Conservation (phyloP, 2,888 invertebrate genomes). For the Halictus quadricinctus region DNA sequence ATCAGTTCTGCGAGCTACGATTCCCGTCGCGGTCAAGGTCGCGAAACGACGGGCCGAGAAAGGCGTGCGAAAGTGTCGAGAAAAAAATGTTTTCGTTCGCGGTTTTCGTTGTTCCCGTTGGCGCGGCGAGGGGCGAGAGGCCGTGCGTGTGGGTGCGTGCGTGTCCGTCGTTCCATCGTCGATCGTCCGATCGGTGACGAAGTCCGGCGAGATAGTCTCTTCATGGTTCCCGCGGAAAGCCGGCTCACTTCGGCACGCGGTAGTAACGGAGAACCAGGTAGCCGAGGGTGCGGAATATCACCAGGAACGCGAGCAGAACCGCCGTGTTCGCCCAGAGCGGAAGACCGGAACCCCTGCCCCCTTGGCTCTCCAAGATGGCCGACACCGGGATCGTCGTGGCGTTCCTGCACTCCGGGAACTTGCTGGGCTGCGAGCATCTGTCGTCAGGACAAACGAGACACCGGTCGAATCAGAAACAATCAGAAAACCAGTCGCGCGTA, state of each 20-base stretch:
- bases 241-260: constrained; percentile 86
- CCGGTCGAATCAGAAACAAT: neutral
- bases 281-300: constrained; percentile 88
- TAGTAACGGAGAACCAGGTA: constrained; percentile 89
- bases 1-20: constrained; percentile 34
- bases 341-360: constrained; percentile 83
- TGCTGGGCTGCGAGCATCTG: constrained; percentile 88
- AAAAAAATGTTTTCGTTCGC: neutral
- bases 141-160: constrained; percentile 12
- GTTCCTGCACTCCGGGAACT: constrained; percentile 86
- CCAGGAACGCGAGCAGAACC: constrained; percentile 87
- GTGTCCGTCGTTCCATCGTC: constrained; percentile 25
- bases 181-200: constrained; percentile 55
- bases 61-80: neutral
- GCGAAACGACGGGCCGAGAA: constrained; percentile 49
- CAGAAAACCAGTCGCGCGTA: too few relatives aligned
- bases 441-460: constrained; percentile 8
- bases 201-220: constrained; percentile 37
- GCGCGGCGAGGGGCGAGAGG: constrained; percentile 17
- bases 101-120: constrained; percentile 35
- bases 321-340: constrained; percentile 90
- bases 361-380: constrained; percentile 87
- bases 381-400: constrained; percentile 86
- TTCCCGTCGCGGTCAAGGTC: neutral
- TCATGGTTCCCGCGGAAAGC: constrained; percentile 11